phyloP scores from a whole-genome alignment of 1,140 invertebrate genomes.

The Drosophila sechellia region DNA sequence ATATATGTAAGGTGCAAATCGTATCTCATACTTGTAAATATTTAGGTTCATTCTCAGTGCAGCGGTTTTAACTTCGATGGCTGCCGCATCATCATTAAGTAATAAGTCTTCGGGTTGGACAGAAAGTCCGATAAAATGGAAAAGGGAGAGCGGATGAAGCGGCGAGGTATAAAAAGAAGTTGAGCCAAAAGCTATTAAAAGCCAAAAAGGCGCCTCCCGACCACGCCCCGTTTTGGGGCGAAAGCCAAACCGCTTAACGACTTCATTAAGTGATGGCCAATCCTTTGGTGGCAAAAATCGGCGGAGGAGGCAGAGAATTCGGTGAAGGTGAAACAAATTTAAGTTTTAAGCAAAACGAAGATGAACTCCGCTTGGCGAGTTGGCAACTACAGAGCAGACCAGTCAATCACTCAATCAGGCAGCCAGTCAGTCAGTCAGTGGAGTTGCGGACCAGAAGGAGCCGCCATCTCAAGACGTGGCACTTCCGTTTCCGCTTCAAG shows the following conservation, averaged over 20 bases:
- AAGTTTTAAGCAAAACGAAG: slow-evolving; percentile 45
- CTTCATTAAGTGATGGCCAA: slow-evolving; percentile 62
- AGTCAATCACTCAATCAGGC: slow-evolving; percentile 53
- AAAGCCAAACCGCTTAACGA: slow-evolving; percentile 58
- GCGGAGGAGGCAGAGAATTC: too few relatives aligned
- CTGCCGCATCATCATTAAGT: slow-evolving; percentile 69
- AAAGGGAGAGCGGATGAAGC: slow-evolving; percentile 1
- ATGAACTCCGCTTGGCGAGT: slow-evolving; percentile 24
- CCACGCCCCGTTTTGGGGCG: not conserved
- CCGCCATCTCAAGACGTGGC: slow-evolving; percentile 68
- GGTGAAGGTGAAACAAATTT: slow-evolving; percentile 22
- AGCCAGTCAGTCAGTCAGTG: slow-evolving; percentile 17
- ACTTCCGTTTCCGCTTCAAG: slow-evolving; percentile 76
- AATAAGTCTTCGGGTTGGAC: slow-evolving; percentile 68
- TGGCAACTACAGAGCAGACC: slow-evolving; percentile 34
- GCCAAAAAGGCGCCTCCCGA: slow-evolving; percentile 1
- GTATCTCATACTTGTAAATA: too few relatives aligned
- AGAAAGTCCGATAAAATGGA: slow-evolving; percentile 18
- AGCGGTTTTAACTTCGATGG: slow-evolving; percentile 9
- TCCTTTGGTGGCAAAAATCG: not conserved
- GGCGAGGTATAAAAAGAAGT: slow-evolving; percentile 56
- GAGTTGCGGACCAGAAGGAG: slow-evolving; percentile 18
- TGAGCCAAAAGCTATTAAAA: slow-evolving; percentile 69
- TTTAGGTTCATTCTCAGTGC: slow-evolving; percentile 1
- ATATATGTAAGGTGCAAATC: too few relatives aligned